These are phyloP conservation scores for Drosophila suzukii DNA, from an alignment of 1,140 invertebrate species.

Conservation along the genomic window DNA sequence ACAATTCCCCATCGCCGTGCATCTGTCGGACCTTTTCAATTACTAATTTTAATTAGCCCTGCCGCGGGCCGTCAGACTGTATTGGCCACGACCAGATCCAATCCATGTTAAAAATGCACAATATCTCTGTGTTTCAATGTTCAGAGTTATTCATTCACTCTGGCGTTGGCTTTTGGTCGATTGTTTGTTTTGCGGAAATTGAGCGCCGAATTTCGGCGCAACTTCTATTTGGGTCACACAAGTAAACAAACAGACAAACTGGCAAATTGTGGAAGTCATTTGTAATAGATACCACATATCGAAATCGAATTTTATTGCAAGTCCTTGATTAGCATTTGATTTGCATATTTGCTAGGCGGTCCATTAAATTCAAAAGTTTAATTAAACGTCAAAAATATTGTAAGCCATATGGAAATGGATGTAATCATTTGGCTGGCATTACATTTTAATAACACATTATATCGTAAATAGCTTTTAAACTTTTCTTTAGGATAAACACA, in stretches of 20 bases:
- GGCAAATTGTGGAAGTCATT: conserved; percentile 10
- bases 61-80: not conserved
- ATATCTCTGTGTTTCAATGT: conserved; percentile 13
- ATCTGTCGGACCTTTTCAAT: conserved; percentile 49
- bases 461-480: not conserved
- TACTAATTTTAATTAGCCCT: conserved; percentile 63
- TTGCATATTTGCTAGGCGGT: conserved; percentile 27
- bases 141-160: not conserved
- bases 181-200: conserved; percentile 66
- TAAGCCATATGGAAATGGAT: not conserved
- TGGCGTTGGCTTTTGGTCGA: conserved; percentile 25
- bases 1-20: not conserved
- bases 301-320: conserved; percentile 23
- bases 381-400: not conserved
- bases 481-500: too few relatives aligned
- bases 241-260: conserved; percentile 29
- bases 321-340: conserved; percentile 39
- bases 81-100: not conserved
- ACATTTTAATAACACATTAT: not conserved
- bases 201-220: conserved; percentile 42
- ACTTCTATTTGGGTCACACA: conserved; percentile 60
- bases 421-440: not conserved
- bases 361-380: not conserved
- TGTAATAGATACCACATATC: conserved; percentile 39
- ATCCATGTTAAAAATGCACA: conserved; percentile 38